Base-by-base conservation (phyloP, 1,140 invertebrate species). In the Drosophila lacteicornis region DNA sequence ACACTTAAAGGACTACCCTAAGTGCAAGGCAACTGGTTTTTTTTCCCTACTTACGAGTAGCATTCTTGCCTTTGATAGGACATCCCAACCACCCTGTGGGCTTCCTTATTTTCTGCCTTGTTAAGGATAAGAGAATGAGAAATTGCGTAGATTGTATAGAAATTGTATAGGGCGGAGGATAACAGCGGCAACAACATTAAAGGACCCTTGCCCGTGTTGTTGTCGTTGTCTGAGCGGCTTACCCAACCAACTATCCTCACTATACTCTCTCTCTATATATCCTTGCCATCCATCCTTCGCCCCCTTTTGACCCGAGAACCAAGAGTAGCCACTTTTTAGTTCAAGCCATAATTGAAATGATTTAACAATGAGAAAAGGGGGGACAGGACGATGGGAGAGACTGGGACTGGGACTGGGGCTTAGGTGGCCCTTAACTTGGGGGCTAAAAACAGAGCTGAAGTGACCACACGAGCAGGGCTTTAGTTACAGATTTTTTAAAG, bases 301-400 rank as follows among this genome's bases (percentile, higher is more conserved):
- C 38, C 15, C 61, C 67, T 33, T 11, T 70, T 70, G 67, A 62
- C 63, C 67, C 53, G 46, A 68, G 46, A 68, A 71, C 68, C 15
- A 55, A 12, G 8, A 55, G 53, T 55, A 73, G 30, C 38, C 70
- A 73, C 53, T 73, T 73, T 73, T 73, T 60, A 73, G 53, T 73
- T 71, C 42, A 43, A 56, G 19, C 53, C 70, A 73, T 73, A 73
- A 73, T 73, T 73, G 69, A 73, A 73, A 73, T 73, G 69, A 73
- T 73, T 73, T 73, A 73, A 73, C 69, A 73, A 73, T 73, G 40
- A 38, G 42, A 30, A 22, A 12, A 8, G 8, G 9, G 5, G 61
- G 12, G 15, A 12, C 22, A 1, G 11, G 4, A 0, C 1, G 5
- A 2, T 6, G 15, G 19, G 2, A 2, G n/a, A 25, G 22, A 25